phyloP scores from a whole-genome alignment of 2,888 invertebrate genomes.

The Folsomia candida region DNA sequence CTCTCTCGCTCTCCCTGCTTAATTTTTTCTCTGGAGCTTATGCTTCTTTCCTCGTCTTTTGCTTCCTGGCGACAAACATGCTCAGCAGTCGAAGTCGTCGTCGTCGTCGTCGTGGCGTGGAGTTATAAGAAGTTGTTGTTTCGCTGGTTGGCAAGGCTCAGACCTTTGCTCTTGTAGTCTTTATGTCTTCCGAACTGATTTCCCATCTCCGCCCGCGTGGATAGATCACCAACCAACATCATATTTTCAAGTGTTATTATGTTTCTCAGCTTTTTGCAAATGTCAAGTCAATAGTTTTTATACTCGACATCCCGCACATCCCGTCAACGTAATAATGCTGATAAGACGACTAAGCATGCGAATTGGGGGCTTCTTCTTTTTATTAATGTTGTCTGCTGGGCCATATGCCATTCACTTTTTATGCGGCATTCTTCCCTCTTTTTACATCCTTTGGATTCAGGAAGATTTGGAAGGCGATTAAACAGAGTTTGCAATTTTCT shows the following conservation, averaged over 20 bases:
- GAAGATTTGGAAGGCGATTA: slow-evolving; percentile 5
- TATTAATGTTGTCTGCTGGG: not conserved
- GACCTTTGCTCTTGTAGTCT: not conserved
- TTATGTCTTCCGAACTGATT: no score
- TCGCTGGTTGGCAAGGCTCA: not conserved
- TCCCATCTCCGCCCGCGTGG: not conserved
- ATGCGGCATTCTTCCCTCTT: not conserved
- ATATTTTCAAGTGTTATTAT: not conserved
- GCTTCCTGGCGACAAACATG: no score
- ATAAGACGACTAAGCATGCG: not conserved
- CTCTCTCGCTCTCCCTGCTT: not conserved
- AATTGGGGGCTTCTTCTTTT: not conserved
- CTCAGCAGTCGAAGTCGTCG: no score
- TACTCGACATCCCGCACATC: not conserved
- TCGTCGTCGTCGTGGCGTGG: not conserved
- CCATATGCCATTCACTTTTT: not conserved
- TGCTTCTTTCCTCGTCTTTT: no score
- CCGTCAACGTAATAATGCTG: not conserved
- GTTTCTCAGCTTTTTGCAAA: not conserved
- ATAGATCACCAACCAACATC: not conserved
- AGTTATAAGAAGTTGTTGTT: not conserved
- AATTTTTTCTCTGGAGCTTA: not conserved
- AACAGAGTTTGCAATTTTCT: slow-evolving; percentile 6
- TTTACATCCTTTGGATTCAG: no score
- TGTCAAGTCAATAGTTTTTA: not conserved